These are phyloP conservation scores for Siniperca obscura DNA, from an alignment of 2,797 vertebrate genomes.

Conservation along the genomic window DNA sequence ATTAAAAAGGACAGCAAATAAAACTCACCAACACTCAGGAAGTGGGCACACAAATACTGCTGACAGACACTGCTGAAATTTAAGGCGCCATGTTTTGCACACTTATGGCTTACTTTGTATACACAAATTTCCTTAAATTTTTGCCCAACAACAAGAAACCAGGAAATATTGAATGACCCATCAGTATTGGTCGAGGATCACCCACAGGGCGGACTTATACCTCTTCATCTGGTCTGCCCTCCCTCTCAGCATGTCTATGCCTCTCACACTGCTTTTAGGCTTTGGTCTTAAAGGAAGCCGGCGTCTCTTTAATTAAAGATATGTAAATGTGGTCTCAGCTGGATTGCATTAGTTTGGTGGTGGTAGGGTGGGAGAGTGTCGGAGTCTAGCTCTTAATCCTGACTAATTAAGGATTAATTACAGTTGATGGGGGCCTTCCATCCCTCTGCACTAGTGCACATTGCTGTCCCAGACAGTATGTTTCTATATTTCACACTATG, in stretches of 20 bases:
- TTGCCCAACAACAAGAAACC: conserved; percentile 14
- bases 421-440: conserved; percentile 87
- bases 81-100: not conserved
- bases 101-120: not conserved
- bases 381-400: conserved; percentile 85
- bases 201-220: conserved; percentile 35
- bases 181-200: conserved; percentile 45
- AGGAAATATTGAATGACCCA: conserved; percentile 41
- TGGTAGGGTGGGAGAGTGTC: conserved; percentile 82
- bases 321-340: conserved; percentile 88
- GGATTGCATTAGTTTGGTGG: conserved; percentile 85
- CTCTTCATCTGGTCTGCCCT: conserved; percentile 64
- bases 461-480: conserved; percentile 71
- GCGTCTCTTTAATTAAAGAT: conserved; percentile 89
- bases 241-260: conserved; percentile 59
- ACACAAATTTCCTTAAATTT: conserved; percentile 2
- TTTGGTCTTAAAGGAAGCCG: conserved; percentile 80
- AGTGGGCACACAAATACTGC: not conserved
- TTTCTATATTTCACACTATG: conserved; percentile 77
- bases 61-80: not conserved
- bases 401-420: conserved; percentile 94
- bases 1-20: conserved; percentile 8
- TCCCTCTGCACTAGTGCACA: conserved; percentile 73
- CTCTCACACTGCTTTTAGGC: conserved; percentile 72
- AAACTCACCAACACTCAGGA: not conserved